phyloP scores from a whole-genome alignment of 37 sponge, comb jelly and placozoan genomes.

The Eunapius fragilis region DNA sequence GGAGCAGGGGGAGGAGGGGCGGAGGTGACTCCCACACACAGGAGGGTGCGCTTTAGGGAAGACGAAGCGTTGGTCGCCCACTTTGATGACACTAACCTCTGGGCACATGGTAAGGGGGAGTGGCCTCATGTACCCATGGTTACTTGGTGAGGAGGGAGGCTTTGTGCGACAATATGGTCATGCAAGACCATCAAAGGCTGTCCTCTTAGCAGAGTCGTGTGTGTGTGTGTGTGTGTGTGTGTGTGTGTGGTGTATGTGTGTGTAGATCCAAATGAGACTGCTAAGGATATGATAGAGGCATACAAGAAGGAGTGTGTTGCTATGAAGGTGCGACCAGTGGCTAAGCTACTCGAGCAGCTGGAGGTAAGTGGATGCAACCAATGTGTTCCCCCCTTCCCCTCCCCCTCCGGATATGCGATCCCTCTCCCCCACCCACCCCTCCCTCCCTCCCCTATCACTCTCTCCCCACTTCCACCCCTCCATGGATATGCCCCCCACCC shows the following conservation, averaged over 20 bases:
- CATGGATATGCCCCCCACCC: too few relatives aligned
- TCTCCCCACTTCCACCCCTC: too few relatives aligned
- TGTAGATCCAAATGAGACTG: constrained; percentile 68
- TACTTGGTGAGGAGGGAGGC: too few relatives aligned
- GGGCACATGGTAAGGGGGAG: constrained; percentile 63
- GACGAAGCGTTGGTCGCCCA: constrained; percentile 24
- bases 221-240: too few relatives aligned
- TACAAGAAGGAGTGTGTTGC: constrained; percentile 65
- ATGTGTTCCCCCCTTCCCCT: too few relatives aligned
- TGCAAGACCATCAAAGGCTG: neutral
- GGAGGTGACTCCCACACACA: neutral
- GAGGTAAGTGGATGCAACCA: constrained; percentile 58
- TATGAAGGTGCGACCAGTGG: constrained; percentile 52
- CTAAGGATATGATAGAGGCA: constrained; percentile 60
- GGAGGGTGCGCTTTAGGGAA: constrained; percentile 34
- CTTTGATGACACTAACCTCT: constrained; percentile 59
- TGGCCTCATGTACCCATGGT: too few relatives aligned
- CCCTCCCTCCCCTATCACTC: too few relatives aligned
- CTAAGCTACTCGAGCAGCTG: constrained; percentile 76
- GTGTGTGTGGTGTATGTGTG: too few relatives aligned
- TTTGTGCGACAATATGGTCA: neutral
- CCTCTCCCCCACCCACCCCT: too few relatives aligned
- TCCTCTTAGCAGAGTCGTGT: too few relatives aligned
- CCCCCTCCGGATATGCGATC: neutral
- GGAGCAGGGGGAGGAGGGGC: neutral